Conservation (phyloP, 1,140 invertebrate genomes). For the Drosophila rufa region DNA sequence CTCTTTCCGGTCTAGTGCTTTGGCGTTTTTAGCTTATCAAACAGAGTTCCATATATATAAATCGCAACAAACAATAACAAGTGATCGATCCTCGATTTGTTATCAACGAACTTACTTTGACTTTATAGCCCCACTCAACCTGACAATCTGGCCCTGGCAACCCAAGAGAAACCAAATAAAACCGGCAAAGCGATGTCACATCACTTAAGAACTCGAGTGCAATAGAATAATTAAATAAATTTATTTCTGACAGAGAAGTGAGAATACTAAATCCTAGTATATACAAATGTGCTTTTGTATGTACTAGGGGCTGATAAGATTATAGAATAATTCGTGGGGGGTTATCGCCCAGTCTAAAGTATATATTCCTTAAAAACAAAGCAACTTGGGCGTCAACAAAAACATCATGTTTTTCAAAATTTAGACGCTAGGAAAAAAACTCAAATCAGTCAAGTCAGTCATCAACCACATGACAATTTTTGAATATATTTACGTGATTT, state of each 20-base stretch:
- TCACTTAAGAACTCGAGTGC: slow-evolving; percentile 11
- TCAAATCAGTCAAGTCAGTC: neutral
- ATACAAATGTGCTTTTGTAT: neutral
- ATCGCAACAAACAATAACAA: slow-evolving; percentile 33
- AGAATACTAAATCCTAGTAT: neutral
- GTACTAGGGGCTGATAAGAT: slow-evolving; percentile 30
- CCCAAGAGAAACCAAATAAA: slow-evolving; percentile 51
- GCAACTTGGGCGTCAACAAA: slow-evolving; percentile 25
- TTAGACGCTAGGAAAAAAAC: slow-evolving; percentile 9
- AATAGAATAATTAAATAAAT: slow-evolving; percentile 31
- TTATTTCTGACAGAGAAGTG: slow-evolving; percentile 21
- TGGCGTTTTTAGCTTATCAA: slow-evolving; percentile 5
- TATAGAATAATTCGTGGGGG: slow-evolving; percentile 14
- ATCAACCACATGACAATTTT: slow-evolving; percentile 2
- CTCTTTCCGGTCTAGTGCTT: neutral
- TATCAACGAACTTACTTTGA: slow-evolving; percentile 26
- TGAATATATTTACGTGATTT: neutral
- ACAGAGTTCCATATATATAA: slow-evolving; percentile 27
- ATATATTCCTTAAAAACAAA: slow-evolving; percentile 2
- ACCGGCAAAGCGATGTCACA: slow-evolving; percentile 17
- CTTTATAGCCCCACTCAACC: slow-evolving; percentile 24
- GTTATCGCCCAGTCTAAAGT: slow-evolving; percentile 19
- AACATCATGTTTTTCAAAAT: neutral
- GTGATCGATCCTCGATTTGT: slow-evolving; percentile 23
- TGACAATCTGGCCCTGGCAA: slow-evolving; percentile 52